Evolutionary conservation across 2,113 vertebrate genomes (phyloP).

Genomic region (Rattus rattus): DNA sequence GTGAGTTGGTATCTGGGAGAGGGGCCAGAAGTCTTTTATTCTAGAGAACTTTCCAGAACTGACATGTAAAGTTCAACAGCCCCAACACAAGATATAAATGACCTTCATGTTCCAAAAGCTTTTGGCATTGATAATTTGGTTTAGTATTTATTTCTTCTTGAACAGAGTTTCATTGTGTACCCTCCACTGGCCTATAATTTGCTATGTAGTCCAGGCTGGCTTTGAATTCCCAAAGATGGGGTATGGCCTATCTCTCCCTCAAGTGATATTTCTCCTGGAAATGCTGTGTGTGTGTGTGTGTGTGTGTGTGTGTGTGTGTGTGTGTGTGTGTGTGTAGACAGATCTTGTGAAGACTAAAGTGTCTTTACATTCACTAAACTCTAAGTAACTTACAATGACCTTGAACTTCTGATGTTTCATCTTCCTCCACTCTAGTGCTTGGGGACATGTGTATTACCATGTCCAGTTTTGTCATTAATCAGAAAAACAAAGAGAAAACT

Average conservation of each 20-base stretch:
- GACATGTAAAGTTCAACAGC: background rate
- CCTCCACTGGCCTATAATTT: background rate
- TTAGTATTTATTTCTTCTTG: background rate
- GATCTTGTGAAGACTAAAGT: background rate
- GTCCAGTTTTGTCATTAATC: background rate
- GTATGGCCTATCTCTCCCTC: background rate
- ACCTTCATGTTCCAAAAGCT: constrained; percentile 18
- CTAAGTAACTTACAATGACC: background rate
- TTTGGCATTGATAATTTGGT: constrained; percentile 35
- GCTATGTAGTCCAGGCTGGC: background rate
- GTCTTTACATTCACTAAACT: background rate
- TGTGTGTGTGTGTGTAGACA: background rate
- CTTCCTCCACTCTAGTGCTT: background rate
- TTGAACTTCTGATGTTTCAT: background rate
- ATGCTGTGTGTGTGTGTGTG: too few species aligned
- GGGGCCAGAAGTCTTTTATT: background rate
- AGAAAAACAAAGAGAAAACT: constrained; percentile 16
- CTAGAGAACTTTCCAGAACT: background rate
- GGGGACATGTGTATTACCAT: background rate
- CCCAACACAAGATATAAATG: background rate
- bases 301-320: too few species aligned
- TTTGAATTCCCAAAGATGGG: background rate
- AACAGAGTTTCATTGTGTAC: background rate
- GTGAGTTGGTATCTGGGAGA: background rate
- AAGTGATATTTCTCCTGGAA: background rate